A percentile compares a stretch with the other conserved stretches of the same genome.
These are phyloP conservation scores for Callorhinus ursinus DNA, from an alignment of 2,113 vertebrate genomes.

Conservation along the genomic window DNA sequence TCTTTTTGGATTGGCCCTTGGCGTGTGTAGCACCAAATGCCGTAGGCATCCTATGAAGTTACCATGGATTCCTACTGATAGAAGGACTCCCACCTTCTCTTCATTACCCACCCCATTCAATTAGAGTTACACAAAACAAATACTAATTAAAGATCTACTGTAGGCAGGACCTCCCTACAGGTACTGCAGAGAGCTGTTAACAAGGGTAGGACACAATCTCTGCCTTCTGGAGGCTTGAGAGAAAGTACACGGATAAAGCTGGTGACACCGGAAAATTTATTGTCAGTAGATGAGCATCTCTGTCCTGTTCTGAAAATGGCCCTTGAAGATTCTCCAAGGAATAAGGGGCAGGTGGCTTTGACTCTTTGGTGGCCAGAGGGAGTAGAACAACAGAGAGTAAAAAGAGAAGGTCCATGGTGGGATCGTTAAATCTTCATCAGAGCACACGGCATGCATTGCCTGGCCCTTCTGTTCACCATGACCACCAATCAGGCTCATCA, in stretches of 20 bases:
- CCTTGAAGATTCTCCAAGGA: neutral
- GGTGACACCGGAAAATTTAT: fast-evolving
- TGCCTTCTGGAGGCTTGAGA: neutral
- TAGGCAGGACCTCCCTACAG: neutral
- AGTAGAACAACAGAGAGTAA: neutral
- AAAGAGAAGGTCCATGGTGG: neutral
- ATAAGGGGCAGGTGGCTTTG: fast-evolving
- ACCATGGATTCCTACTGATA: neutral
- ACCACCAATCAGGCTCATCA: fast-evolving
- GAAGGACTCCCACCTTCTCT: neutral
- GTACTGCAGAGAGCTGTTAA: neutral
- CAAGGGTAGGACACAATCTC: neutral
- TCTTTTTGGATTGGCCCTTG: neutral
- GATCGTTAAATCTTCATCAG: neutral
- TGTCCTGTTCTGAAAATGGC: neutral
- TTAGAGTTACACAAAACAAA: neutral
- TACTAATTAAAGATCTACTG: neutral
- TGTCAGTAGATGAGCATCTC: neutral
- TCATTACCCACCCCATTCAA: neutral
- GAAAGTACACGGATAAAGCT: neutral
- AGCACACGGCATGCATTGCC: neutral
- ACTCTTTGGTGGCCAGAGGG: neutral
- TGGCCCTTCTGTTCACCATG: neutral
- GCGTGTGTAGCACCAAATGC: neutral
- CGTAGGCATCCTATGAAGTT: neutral